Evolutionary conservation across 2,113 vertebrate genomes (phyloP).

Genomic region (Tragelaphus strepsiceros): DNA sequence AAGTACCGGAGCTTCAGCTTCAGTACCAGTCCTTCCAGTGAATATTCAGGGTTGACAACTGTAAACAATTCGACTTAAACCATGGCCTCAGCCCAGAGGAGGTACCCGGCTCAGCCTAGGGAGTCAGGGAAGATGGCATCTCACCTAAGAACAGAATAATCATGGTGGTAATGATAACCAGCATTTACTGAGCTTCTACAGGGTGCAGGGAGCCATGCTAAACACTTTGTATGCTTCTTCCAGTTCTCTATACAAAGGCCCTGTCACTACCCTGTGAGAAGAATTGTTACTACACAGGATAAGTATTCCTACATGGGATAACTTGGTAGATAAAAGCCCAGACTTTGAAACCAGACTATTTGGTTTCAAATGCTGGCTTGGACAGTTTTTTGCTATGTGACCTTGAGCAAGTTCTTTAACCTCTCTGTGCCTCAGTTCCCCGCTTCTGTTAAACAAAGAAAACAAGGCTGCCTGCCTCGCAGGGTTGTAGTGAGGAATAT

Average conservation of each 20-base stretch:
- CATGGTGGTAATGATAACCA: not conserved
- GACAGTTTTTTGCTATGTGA: not conserved
- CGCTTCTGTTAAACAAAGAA: not conserved
- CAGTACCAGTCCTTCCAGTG: not conserved
- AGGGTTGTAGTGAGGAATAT: not conserved
- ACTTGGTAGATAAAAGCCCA: not conserved
- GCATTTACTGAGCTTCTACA: rapidly evolving
- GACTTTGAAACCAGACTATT: not conserved
- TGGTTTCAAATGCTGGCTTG: not conserved
- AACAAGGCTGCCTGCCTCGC: not conserved
- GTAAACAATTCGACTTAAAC: not conserved
- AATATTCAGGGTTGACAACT: not conserved
- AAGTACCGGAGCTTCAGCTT: not conserved
- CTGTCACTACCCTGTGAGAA: rapidly evolving
- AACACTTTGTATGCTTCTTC: rapidly evolving
- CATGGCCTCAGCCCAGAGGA: not conserved
- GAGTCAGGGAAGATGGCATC: not conserved
- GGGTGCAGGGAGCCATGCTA: rapidly evolving
- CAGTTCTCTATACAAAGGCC: too few species aligned
- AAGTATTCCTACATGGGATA: not conserved
- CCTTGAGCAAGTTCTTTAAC: not conserved
- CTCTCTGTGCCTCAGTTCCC: not conserved
- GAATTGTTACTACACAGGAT: not conserved
- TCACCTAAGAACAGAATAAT: not conserved
- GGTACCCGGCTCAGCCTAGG: not conserved